Percentiles rank a stretch among this genome's conserved stretches.
These are phyloP conservation scores for Chrysodeixis includens DNA, from an alignment of 2,888 invertebrate genomes.

Conservation along the genomic window DNA sequence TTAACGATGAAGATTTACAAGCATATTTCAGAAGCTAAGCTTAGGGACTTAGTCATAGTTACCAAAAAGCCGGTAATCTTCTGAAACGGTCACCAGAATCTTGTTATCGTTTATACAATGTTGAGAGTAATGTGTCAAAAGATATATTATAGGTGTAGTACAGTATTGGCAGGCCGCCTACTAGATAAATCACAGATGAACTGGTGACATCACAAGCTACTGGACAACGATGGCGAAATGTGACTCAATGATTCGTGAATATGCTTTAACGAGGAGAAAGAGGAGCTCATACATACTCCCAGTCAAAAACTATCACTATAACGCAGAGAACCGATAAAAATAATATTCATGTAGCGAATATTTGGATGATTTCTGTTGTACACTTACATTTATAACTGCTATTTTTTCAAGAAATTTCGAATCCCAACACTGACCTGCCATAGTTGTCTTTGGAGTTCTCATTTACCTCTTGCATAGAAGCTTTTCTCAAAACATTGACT, in stretches of 20 bases:
- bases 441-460: too few species aligned
- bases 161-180: constrained; percentile 1
- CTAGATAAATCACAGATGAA: constrained; percentile 6
- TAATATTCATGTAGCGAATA: too few species aligned
- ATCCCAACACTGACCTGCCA: too few species aligned
- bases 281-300: neutral
- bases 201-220: neutral
- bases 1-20: too few species aligned
- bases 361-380: too few species aligned
- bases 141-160: neutral
- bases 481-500: too few species aligned
- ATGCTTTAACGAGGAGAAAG: neutral
- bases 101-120: neutral
- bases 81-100: neutral
- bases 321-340: too few species aligned
- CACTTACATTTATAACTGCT: too few species aligned
- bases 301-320: too few species aligned
- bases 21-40: too few species aligned
- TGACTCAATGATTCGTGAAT: neutral
- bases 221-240: neutral
- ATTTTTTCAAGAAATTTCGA: too few species aligned
- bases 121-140: neutral
- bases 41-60: neutral
- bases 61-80: neutral
- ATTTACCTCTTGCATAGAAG: too few species aligned